Evolutionary conservation across 1,140 invertebrate genomes (phyloP).

Genomic region (Dreissena polymorpha): DNA sequence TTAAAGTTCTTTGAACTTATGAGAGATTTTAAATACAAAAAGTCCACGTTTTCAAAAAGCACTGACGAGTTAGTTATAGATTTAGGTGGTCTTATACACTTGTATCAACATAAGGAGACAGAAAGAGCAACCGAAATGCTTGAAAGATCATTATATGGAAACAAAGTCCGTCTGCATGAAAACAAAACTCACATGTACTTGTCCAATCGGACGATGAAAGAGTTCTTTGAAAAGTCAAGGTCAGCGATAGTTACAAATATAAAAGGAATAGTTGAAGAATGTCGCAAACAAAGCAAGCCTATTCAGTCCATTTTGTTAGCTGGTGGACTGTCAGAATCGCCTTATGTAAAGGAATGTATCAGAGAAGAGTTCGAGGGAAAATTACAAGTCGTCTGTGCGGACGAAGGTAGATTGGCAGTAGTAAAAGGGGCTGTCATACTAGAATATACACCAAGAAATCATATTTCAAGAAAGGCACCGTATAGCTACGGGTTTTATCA

Average conservation of each 20-base stretch:
- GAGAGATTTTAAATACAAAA: constrained; percentile 16
- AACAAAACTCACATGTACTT: neutral
- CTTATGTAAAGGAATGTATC: constrained; percentile 16
- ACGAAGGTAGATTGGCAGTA: constrained; percentile 17
- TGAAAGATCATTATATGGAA: neutral
- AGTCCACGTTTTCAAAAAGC: neutral
- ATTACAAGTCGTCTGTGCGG: neutral
- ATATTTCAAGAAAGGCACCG: neutral
- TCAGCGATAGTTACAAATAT: neutral
- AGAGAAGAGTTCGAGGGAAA: neutral
- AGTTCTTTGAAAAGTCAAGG: neutral
- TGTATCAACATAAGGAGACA: neutral
- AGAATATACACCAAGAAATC: constrained; percentile 10
- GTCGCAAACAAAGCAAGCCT: neutral
- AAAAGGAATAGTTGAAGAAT: neutral
- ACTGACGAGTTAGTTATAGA: neutral
- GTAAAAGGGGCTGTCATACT: constrained; percentile 34
- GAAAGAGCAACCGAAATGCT: neutral
- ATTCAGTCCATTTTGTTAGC: constrained; percentile 35
- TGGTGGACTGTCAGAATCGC: constrained; percentile 49
- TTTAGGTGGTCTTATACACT: neutral
- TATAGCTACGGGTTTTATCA: constrained; percentile 22
- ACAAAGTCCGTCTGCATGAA: neutral
- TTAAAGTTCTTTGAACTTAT: neutral
- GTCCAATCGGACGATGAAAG: neutral